Conservation (phyloP, 1,140 invertebrate species). For the Heliconius nattereri region DNA sequence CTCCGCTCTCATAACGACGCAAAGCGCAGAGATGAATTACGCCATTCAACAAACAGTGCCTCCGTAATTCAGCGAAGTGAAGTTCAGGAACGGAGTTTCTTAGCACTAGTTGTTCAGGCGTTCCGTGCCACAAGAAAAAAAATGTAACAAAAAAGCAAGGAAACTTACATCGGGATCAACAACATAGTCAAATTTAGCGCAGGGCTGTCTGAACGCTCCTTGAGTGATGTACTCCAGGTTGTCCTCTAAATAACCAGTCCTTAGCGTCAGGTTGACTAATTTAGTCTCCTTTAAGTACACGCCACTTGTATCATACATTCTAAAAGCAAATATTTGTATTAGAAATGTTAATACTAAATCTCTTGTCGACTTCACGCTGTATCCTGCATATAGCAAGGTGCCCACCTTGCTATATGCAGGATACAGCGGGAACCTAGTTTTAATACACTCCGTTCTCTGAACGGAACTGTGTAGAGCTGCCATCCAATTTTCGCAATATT, state of each 20-base stretch:
- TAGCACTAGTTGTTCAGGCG: not conserved
- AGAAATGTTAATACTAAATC: not conserved
- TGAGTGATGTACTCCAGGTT: constrained; percentile 59
- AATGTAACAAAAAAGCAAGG: not conserved
- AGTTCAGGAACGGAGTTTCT: not conserved
- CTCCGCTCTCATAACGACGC: too few species aligned
- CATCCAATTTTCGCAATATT: too few species aligned
- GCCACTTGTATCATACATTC: constrained; percentile 58
- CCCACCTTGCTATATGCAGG: too few species aligned
- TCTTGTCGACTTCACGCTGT: too few species aligned
- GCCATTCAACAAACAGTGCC: too few species aligned
- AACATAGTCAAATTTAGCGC: constrained; percentile 52
- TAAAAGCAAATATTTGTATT: constrained; percentile 37
- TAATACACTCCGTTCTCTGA: too few species aligned
- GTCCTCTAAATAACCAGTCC: constrained; percentile 56
- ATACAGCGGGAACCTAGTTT: too few species aligned
- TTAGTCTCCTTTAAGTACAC: constrained; percentile 51
- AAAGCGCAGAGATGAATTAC: too few species aligned
- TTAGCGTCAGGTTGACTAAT: constrained; percentile 51
- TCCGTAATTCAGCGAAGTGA: too few species aligned
- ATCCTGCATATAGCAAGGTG: too few species aligned
- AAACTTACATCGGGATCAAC: constrained; percentile 61
- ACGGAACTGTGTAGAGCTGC: too few species aligned
- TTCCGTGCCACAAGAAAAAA: not conserved
- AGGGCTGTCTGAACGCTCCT: constrained; percentile 53